Base-by-base conservation (phyloP, 2,888 invertebrate species). In the Drosophila rellima region DNA sequence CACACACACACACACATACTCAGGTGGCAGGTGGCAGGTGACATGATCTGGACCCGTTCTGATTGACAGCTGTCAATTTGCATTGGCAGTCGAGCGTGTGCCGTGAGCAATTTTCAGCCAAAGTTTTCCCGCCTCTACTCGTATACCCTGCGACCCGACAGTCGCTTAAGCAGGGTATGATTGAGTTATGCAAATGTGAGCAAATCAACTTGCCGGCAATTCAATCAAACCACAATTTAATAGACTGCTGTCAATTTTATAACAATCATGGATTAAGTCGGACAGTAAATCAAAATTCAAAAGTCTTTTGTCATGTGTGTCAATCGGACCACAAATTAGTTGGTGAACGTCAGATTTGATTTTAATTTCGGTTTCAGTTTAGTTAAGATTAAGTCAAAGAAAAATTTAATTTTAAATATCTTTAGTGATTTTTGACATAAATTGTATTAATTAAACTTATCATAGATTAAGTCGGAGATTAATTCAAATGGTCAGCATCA, bases 11-110 rank as follows among this genome's bases (percentile, higher is more conserved):
- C 26, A 26, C 26, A 26, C 26, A 7, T 7, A 37, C 18, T n/a
- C 18, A 35, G 10, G 15, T 51, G 15, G 8, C 15, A 31, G 39
- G 13, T 37, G 52, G 5, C 20, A 51, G 37, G 50, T 20, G 50
- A 11, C 35, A 13, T 13, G 47, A 13, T 31, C 29, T 29, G 48
- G 48, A 48, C 23, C 37, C 23, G 20, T 29, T 54, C 55, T 85
- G 85, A 83, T 75, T 78, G 87, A 75, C 81, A 80, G 81, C 81
- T 83, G 81, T 80, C 86, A 82, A 77, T 88, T 85, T 73, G 70
- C 78, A 63, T 81, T 71, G 63, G 40, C 68, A 42, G 63, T 52
- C 51, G 50, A 61, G 68, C 44, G 75, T 67, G 54, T 55, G 64
- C 47, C 70, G 15, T 26, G 40, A 65, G 64, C 63, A 60, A 57